Evolutionary conservation across 2,113 vertebrate species (phyloP), one percentile per base, ranked within the genome.

Genomic region (Engystomops pustulosus): DNA sequence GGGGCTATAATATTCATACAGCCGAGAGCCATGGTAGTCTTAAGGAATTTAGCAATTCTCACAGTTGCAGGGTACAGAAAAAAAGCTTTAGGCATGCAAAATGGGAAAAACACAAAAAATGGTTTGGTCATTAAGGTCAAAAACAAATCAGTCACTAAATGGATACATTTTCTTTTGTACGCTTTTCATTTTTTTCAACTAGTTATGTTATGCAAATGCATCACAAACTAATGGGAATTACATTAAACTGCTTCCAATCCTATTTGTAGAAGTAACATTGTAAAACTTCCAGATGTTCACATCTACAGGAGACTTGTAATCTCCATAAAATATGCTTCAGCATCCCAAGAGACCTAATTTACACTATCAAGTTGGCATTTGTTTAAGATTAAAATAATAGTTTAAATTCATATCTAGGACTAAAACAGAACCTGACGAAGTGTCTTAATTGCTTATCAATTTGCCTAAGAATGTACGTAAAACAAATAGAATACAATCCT

Each of bases 311-410:
- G 65, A 70, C 65, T 81, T 70, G 47, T 51, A 70, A 81, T 81
- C 47, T 70, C 65, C 79, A 81, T 81, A 81, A 81, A 81, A 81
- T 81, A 81, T 81, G 79, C 67, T 34, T 55, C 12, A 38, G 30
- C 32, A 70, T 80, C 65, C 79, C 65, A 38, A 70, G 65, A 55
- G 65, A 32, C 18, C 45, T 51, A 69, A 53, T 53, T 81, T 81
- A 70, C 45, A 81, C 47, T 10, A 51, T 53, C 44, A 80, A 15
- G 36, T 44, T 25, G 30, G 14, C 20, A 36, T 78, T 41, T 78
- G 32, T 78, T 17, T 51, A 32, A 6, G 25, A 75, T 32, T 75
- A 51, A 75, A 75, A 75, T 32, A 18, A 30, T 47, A 14, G 47
- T 47, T 74, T 11, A 18, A 27, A 30, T 49, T 74, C 25, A 74